Base-by-base conservation (phyloP, 2,888 invertebrate genomes). In the Tortricodes alternella region DNA sequence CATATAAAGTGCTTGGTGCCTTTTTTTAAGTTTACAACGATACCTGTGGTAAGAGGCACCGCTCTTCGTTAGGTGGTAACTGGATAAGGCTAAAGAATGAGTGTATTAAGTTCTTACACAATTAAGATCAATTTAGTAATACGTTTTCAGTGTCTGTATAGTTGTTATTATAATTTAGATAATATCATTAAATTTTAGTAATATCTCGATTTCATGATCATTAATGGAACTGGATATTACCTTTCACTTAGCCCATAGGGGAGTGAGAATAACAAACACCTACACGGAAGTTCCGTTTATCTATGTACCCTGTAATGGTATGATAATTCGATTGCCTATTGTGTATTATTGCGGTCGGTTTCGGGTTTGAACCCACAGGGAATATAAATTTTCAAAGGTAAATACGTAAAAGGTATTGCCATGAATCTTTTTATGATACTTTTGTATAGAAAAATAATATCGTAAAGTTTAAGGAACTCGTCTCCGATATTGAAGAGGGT, bases 331-430 rank as follows among this genome's bases (percentile, higher is more conserved):
- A 83, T 83, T 80, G 84, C 76, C 85, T 80, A 84, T 88, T 86
- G 85, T 86, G 79, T 81, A 79, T 82, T 79, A 83, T 80, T 76
- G 78, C 78, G 85, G 80, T 76, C 77, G 82, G 76, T 74, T 75
- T 75, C 80, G 79, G 71, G 74, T 73, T 70, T 74, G 72, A 73
- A 76, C 87, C 85, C 83, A 72, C 60, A 67, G 83, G 85, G 83
- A 81, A 83, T 84, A 89, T 88, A 87, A 83, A 88, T 88, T 87
- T 86, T 79, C 74, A 77, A 77, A 86, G 84, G 87, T 87, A 86
- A 85, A 86, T 82, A 83, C 74, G 77, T 74, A 75, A 80, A 83
- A 81, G 80, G 82, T 81, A 80, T 65, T 69, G 71, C 71, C 73
- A 75, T 75, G 83, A 83, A 85, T 84, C 83, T 83, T 81, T 84